These are phyloP conservation scores for Hyposoter didymator DNA, from an alignment of 2,888 invertebrate genomes.

Conservation along the genomic window DNA sequence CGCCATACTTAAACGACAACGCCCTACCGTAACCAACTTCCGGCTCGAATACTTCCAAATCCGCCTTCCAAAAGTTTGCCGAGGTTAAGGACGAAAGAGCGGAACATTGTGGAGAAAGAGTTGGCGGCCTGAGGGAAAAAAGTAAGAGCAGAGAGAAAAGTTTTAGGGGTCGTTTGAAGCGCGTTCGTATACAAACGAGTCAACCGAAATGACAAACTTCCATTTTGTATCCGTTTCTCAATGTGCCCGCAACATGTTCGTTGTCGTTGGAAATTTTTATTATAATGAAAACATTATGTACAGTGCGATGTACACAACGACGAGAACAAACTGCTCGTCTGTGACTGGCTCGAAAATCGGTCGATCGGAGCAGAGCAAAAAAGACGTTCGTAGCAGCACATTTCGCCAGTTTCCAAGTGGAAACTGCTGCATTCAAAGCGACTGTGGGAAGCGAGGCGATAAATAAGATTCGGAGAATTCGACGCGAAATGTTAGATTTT, in stretches of 20 bases:
- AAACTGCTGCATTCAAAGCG: background rate
- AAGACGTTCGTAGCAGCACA: background rate
- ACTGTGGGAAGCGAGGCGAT: background rate
- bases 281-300: background rate
- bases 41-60: slow-evolving; percentile 52
- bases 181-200: background rate
- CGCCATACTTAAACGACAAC: slow-evolving; percentile 25
- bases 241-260: background rate
- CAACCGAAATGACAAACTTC: background rate
- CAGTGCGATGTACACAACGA: background rate
- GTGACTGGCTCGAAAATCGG: background rate
- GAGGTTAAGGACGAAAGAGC: background rate
- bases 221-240: background rate
- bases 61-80: slow-evolving; percentile 37
- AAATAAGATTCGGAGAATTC: background rate
- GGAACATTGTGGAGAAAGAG: background rate
- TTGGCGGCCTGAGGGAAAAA: background rate
- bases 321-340: background rate
- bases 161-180: background rate
- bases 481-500: background rate
- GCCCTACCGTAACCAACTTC: slow-evolving; percentile 49
- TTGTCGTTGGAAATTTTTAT: background rate
- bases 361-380: background rate
- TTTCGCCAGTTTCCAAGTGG: background rate
- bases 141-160: background rate